These are phyloP conservation scores for Drosophila pallidifrons DNA, from an alignment of 1,140 invertebrate genomes.

Conservation along the genomic window DNA sequence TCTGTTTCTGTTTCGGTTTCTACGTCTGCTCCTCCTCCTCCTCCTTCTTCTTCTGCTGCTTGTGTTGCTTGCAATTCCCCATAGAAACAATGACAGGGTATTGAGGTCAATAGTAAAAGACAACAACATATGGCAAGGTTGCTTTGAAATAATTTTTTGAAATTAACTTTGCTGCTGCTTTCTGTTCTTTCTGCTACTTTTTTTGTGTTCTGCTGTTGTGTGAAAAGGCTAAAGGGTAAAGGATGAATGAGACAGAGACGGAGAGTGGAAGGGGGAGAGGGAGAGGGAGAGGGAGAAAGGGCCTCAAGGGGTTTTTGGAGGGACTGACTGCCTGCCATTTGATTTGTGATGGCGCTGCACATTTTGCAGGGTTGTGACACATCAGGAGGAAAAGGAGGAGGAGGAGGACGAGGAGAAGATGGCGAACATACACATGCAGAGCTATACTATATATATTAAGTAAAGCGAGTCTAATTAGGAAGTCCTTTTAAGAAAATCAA, in stretches of 20 bases:
- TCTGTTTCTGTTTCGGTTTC: constrained; percentile 17
- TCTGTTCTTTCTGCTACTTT: constrained; percentile 26
- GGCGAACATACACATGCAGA: neutral
- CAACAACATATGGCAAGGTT: constrained; percentile 80
- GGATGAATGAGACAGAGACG: neutral
- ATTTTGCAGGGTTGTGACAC: constrained; percentile 43
- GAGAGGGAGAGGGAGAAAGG: neutral
- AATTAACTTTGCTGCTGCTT: constrained; percentile 68
- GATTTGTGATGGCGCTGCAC: constrained; percentile 54
- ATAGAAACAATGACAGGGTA: constrained; percentile 72
- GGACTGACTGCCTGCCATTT: constrained; percentile 33
- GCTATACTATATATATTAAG: constrained; percentile 36
- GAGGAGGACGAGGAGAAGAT: neutral
- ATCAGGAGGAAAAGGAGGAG: constrained; percentile 7
- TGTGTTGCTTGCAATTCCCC: constrained; percentile 51
- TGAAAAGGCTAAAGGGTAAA: constrained; percentile 8
- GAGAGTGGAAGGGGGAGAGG: neutral
- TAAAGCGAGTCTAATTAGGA: constrained; percentile 81
- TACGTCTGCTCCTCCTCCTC: constrained; percentile 1
- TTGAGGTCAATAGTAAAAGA: constrained; percentile 80
- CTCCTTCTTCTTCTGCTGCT: neutral
- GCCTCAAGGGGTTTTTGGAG: neutral
- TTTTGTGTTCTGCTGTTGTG: constrained; percentile 31
- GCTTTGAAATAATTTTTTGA: constrained; percentile 74
- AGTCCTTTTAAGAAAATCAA: constrained; percentile 83